Evolutionary conservation across 2,888 invertebrate species (phyloP), one percentile per base, ranked within the genome.

Genomic region (Trichopoda pennipes): DNA sequence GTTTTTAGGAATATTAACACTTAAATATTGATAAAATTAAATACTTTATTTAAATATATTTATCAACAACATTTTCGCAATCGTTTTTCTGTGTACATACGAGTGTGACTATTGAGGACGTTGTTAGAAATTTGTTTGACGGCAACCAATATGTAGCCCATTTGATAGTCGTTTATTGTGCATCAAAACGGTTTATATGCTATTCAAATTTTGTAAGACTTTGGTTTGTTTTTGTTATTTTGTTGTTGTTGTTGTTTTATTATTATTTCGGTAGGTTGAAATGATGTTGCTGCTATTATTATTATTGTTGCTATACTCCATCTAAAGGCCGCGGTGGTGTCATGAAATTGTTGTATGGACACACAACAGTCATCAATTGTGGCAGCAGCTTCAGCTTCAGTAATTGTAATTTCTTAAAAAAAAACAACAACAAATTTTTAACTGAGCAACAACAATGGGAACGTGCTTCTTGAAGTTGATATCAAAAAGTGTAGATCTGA

Each of bases 401-500:
- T 72, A 80, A 72, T 75, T 79, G 83, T 80, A 78, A 80, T 83
- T 84, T 81, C 76, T 79, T 74, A 82, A 84, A 76, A 38, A 38
- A 12, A 12, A 12, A 7, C 10, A 73, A 38, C 68, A 12, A 38
- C 70, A 38, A 74, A 66, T n/a, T 42, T 74, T 74, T 38, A 74
- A 80, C 74, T 80, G 61, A 63, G 74, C 69, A 80, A 74, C 61
- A 80, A 80, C 73, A 61, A 68, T 76, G 61, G 66, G 83, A 86
- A 85, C 84, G 85, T 86, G 85, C 83, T 75, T 82, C 68, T 68
- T 53, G 60, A 51, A 14, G 68, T 35, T 76, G 70, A 60, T 85
- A 85, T 85, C 85, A 80, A 80, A 76, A 80, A 42, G 69, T 64
- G 68, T 80, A 84, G 81, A 85, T 85, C 85, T 85, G 84, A 83